Evolutionary conservation across 2,797 vertebrate genomes (phyloP).

Genomic region (Falco rusticolus): DNA sequence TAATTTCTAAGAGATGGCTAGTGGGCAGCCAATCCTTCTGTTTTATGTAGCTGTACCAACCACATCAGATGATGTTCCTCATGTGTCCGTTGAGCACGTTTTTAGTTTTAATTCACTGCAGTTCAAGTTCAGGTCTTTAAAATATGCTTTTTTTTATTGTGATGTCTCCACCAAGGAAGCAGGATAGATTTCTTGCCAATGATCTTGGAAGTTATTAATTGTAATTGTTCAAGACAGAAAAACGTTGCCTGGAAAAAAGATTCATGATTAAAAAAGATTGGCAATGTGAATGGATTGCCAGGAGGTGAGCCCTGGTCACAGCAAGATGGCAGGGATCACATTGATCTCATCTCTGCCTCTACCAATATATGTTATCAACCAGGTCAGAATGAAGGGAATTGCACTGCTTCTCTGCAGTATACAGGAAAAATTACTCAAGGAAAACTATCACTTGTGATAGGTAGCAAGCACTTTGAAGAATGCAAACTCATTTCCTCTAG

Average conservation of each 20-base stretch:
- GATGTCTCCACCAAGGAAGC: neutral
- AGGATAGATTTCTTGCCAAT: neutral
- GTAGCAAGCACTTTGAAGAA: neutral
- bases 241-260: neutral
- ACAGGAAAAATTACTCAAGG: neutral
- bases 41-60: neutral
- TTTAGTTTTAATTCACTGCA: neutral
- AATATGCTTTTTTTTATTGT: neutral
- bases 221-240: neutral
- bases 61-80: neutral
- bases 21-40: neutral
- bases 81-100: neutral
- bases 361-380: neutral
- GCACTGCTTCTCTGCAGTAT: neutral
- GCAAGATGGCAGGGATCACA: neutral
- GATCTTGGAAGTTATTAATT: neutral
- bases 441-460: fast-evolving
- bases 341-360: conserved; percentile 17
- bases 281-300: conserved; percentile 1
- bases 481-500: neutral
- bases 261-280: neutral
- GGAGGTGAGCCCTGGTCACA: neutral
- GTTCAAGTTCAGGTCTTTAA: neutral
- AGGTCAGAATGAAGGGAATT: neutral
- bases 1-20: neutral